Percentiles rank a stretch among this genome's conserved stretches.
Evolutionary conservation across 2,797 vertebrate genomes (phyloP).

Genomic region (Chloroceryle inda): DNA sequence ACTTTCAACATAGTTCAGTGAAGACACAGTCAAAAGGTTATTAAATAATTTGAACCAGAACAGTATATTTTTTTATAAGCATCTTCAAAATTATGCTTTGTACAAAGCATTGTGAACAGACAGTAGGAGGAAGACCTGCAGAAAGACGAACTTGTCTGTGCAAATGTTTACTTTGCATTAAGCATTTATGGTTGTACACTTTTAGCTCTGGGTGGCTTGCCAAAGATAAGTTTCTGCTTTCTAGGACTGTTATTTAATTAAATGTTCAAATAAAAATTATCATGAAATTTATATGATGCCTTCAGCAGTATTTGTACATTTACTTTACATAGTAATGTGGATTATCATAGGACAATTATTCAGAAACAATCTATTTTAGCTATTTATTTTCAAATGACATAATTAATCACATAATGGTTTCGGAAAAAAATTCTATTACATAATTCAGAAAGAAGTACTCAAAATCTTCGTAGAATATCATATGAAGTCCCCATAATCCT

Average conservation of each 20-base stretch:
- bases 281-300: neutral
- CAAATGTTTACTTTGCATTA: neutral
- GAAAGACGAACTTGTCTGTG: neutral
- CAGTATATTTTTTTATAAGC: slow-evolving; percentile 59
- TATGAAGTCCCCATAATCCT: neutral
- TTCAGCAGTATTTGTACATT: neutral
- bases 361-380: neutral
- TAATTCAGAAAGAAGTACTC: neutral
- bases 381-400: neutral
- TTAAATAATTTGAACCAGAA: slow-evolving; percentile 76
- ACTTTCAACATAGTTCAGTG: slow-evolving; percentile 79
- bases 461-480: neutral
- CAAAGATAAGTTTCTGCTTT: neutral
- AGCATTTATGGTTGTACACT: neutral
- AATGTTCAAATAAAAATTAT: neutral
- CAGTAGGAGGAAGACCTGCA: neutral
- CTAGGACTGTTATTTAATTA: neutral
- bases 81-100: slow-evolving; percentile 68
- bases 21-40: slow-evolving; percentile 71
- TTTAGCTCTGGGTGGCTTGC: neutral
- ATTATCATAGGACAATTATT: neutral
- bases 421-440: neutral
- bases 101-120: slow-evolving; percentile 48
- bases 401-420: neutral
- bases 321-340: neutral